Evolutionary conservation across 2,797 vertebrate genomes (phyloP).

Genomic region (Enteromius paludinosus): DNA sequence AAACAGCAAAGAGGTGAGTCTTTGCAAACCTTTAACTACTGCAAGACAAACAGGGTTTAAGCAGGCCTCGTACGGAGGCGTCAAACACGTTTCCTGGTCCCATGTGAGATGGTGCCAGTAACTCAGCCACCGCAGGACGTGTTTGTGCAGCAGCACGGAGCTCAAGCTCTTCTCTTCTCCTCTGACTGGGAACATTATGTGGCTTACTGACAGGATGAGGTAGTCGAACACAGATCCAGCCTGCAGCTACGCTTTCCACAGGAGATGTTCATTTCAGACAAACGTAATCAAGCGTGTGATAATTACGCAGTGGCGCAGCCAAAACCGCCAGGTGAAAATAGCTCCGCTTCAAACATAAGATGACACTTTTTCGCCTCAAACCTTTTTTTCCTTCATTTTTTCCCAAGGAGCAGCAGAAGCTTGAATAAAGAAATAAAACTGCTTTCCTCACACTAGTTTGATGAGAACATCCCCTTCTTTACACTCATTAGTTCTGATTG

Average conservation of each 20-base stretch:
- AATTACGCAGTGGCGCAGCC: constrained; percentile 67
- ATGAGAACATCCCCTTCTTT: not conserved
- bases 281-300: constrained; percentile 59
- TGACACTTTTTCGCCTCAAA: constrained; percentile 55
- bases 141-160: constrained; percentile 66
- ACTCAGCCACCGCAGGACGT: constrained; percentile 75
- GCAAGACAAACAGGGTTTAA: constrained; percentile 33
- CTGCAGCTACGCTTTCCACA: constrained; percentile 56
- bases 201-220: constrained; percentile 64
- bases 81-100: constrained; percentile 50
- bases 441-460: not conserved
- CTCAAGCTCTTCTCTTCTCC: not conserved
- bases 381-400: not conserved
- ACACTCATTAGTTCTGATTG: not conserved
- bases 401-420: not conserved
- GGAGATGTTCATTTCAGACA: constrained; percentile 44
- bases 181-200: constrained; percentile 71
- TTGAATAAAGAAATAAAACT: constrained; percentile 25
- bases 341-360: constrained; percentile 65
- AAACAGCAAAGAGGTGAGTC: constrained; percentile 90
- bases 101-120: constrained; percentile 62
- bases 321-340: constrained; percentile 71
- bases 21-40: not conserved
- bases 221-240: constrained; percentile 62
- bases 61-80: constrained; percentile 30